Evolutionary conservation across 2,113 vertebrate species (phyloP).

Genomic region (Probosciger aterrimus): DNA sequence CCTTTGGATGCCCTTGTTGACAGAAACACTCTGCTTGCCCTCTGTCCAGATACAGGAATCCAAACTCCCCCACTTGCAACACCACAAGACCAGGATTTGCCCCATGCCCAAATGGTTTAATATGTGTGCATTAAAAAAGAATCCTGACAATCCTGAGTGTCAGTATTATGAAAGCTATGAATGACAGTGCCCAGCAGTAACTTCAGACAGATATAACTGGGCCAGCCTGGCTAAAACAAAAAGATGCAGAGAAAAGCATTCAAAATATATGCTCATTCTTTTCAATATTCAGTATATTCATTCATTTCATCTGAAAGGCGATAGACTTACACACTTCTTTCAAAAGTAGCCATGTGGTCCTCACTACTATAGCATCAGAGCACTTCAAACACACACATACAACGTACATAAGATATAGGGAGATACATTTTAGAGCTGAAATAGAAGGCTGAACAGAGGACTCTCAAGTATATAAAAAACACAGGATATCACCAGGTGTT

Average conservation of each 20-base stretch:
- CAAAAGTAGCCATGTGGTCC: background rate
- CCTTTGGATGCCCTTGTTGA: background rate
- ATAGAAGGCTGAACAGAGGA: background rate
- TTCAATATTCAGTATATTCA: background rate
- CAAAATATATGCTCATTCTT: background rate
- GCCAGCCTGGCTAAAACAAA: background rate
- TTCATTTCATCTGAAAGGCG: background rate
- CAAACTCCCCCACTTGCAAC: background rate
- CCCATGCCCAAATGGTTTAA: background rate
- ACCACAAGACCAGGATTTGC: background rate
- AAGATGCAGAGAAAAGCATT: background rate
- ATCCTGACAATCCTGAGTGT: background rate
- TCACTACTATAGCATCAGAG: background rate
- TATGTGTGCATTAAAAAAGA: background rate
- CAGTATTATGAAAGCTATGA: background rate
- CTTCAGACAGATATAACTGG: background rate
- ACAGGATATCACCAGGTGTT: background rate
- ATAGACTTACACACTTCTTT: background rate
- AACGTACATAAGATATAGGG: fast-evolving
- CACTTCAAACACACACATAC: background rate
- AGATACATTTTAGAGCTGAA: background rate
- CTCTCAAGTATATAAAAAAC: background rate
- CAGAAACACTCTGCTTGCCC: background rate
- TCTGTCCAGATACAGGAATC: fast-evolving
- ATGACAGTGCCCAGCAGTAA: background rate